A percentile compares a stretch with the other conserved stretches of the same genome.
These are phyloP conservation scores for Dinocampus coccinellae DNA, from an alignment of 2,888 invertebrate genomes.

Conservation along the genomic window DNA sequence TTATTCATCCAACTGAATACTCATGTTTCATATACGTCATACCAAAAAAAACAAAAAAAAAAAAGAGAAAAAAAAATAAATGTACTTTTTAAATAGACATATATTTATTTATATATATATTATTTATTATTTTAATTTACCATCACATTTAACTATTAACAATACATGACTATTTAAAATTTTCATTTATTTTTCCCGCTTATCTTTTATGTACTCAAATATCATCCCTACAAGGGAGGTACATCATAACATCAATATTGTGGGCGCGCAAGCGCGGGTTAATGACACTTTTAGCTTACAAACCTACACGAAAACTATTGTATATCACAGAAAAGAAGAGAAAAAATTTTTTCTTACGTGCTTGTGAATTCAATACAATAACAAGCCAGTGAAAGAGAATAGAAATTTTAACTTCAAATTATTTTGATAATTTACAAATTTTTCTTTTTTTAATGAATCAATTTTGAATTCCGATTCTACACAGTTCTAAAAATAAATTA, in stretches of 20 bases:
- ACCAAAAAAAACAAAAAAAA: no score
- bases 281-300: conserved; percentile 18
- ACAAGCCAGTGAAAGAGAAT: neutral
- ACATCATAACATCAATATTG: conserved; percentile 27
- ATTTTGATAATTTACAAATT: neutral
- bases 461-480: neutral
- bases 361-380: neutral
- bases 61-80: no score
- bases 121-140: no score
- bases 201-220: neutral
- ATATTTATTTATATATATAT: no score
- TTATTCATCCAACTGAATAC: no score
- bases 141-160: no score
- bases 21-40: no score
- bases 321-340: neutral
- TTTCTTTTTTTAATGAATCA: neutral
- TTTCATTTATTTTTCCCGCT: neutral
- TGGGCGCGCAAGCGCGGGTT: conserved; percentile 31
- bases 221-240: neutral
- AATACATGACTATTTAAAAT: no score
- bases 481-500: neutral
- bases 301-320: neutral
- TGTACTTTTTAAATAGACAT: no score
- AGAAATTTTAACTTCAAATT: neutral
- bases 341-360: neutral